Evolutionary conservation across 2,113 vertebrate species (phyloP).

Genomic region (Alligator mississippiensis): DNA sequence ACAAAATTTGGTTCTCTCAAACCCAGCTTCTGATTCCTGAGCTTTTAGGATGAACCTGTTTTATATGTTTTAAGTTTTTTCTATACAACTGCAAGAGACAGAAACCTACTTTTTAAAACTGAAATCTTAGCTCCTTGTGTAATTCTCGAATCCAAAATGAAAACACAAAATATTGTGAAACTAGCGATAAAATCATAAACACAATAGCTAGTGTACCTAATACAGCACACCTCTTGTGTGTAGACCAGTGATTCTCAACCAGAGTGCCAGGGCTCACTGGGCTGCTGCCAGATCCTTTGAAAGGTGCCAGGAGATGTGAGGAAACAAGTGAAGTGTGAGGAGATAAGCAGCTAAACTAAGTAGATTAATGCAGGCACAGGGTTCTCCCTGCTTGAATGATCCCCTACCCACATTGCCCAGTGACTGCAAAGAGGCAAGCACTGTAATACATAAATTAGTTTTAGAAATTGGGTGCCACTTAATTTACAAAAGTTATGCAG

Average conservation of each 20-base stretch:
- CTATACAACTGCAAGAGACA: background rate
- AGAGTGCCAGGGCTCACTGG: too few species aligned
- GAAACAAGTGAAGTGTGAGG: too few species aligned
- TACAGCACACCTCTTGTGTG: background rate
- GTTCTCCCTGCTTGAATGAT: too few species aligned
- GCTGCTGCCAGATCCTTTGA: background rate
- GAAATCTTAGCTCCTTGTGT: background rate
- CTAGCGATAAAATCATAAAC: background rate
- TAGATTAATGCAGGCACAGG: too few species aligned
- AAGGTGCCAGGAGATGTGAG: background rate
- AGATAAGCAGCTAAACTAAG: too few species aligned
- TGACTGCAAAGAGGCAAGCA: too few species aligned
- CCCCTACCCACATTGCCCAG: too few species aligned
- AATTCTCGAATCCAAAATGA: background rate
- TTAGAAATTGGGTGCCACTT: too few species aligned
- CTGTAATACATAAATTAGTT: too few species aligned
- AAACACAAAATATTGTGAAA: background rate
- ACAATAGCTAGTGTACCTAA: background rate
- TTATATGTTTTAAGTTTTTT: background rate
- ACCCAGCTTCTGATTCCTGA: background rate
- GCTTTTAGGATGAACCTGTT: background rate
- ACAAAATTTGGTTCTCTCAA: background rate
- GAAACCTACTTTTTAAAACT: background rate
- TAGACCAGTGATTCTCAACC: background rate
- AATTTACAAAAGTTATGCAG: too few species aligned